Percentiles rank a stretch among this genome's conserved stretches.
Evolutionary conservation across 1,140 invertebrate genomes (phyloP).

Genomic region (Muscidifurax raptorellus): DNA sequence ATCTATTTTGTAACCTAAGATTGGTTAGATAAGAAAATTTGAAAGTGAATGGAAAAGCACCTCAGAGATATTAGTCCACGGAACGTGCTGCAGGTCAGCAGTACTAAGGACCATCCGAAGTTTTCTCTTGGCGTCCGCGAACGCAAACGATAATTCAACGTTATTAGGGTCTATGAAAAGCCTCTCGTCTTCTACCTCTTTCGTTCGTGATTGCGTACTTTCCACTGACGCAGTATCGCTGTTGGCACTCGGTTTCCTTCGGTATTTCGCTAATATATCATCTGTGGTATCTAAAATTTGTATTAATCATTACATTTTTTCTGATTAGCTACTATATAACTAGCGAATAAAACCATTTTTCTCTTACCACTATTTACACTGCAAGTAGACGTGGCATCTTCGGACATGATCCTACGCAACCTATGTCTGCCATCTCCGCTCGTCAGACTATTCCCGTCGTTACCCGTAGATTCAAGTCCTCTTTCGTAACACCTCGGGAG

Average conservation of each 20-base stretch:
- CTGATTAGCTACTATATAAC: background rate
- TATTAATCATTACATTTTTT: background rate
- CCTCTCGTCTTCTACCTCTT: conserved; percentile 75
- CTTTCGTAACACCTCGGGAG: conserved; percentile 70
- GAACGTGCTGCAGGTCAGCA: conserved; percentile 81
- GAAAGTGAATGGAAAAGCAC: conserved; percentile 53
- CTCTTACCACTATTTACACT: conserved; percentile 64
- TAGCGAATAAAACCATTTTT: background rate
- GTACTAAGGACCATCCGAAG: conserved; percentile 93
- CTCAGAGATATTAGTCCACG: conserved; percentile 70
- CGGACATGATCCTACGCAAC: conserved; percentile 75
- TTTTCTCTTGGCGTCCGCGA: conserved; percentile 94
- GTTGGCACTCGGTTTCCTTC: conserved; percentile 84
- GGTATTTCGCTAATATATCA: conserved; percentile 96
- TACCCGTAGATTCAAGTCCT: conserved; percentile 63
- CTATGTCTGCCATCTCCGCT: conserved; percentile 64
- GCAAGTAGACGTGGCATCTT: conserved; percentile 69
- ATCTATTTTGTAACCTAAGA: background rate
- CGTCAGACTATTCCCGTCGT: conserved; percentile 62
- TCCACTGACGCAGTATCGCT: conserved; percentile 75
- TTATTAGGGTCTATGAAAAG: conserved; percentile 80
- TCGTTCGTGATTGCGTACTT: conserved; percentile 69
- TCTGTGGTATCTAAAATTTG: conserved; percentile 84
- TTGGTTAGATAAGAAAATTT: conserved; percentile 26
- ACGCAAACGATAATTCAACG: conserved; percentile 80